Evolutionary conservation across 2,113 vertebrate species (phyloP), one percentile per base, ranked within the genome.

Genomic region (Platysternon megacephalum): DNA sequence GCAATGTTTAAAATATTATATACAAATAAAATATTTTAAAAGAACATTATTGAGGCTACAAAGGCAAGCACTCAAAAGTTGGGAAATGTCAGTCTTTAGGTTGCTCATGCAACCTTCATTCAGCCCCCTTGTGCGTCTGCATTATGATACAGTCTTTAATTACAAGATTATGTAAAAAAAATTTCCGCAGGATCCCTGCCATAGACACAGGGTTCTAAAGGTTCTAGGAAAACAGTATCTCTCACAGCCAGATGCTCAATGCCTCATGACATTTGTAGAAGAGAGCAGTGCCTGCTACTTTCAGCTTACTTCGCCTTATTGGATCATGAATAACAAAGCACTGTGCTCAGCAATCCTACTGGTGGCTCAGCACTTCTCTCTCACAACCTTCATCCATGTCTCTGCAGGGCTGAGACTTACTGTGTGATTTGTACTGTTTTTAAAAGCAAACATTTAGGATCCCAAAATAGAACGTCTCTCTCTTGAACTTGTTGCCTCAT

Each of bases 61-160:
- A 95, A 92, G 53, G n/a, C 35, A 92, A 84, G 72, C 42, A 35
- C 79, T 85, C 85, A 39, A 61, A 91, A 91, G 21, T 76, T 72
- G 51, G 3, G 49, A 81, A 90, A 89, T 49, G 4, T 0, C 0
- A 2, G 14, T 68, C 3, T 86, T 91, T 82, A 3, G 87, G 48
- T 86, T 28, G 9, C 84, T 13, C 26, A 14, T 89, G 29, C 82
- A 2, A 56, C 8, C 94, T 90, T 85, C 76, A 39, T 87, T 82
- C 42, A 51, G 76, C 35, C 72, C 81, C 14, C 26, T 3, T 35
- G 28, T 74, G 5, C 53, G 35, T 0, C 5, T 16, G 46, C 81
- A 53, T 78, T 78, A 76, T 87, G 46, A 72, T 87, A 83, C 39
- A n/a, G 8, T 72, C 53, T 83, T 94, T 90, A 82, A 65, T 87